These are phyloP conservation scores for Sardina pilchardus DNA, from an alignment of 2,113 vertebrate genomes.

Conservation along the genomic window DNA sequence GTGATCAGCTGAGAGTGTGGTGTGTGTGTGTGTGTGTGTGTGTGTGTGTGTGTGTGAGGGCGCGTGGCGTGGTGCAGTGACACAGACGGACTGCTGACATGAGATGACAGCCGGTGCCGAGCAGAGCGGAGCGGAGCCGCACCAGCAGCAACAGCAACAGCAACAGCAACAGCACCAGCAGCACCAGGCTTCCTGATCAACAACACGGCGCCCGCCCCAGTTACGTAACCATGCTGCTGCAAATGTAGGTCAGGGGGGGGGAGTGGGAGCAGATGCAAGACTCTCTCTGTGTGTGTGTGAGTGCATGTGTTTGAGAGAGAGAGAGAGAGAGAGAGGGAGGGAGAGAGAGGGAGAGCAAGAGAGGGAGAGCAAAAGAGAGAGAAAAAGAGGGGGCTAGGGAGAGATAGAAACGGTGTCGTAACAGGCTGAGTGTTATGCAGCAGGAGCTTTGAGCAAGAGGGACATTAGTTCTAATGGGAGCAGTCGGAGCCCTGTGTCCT, in stretches of 20 bases:
- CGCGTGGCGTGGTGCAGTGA: too few relatives aligned
- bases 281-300: conserved; percentile 6
- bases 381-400: background rate
- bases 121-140: background rate
- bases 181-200: conserved; percentile 55
- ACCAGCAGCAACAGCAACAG: too few relatives aligned
- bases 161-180: too few relatives aligned
- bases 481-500: background rate
- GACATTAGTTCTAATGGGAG: background rate
- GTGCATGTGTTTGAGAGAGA: conserved; percentile 17
- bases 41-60: too few relatives aligned
- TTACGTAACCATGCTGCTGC: conserved; percentile 71
- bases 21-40: too few relatives aligned
- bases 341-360: background rate
- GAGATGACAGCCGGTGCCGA: background rate
- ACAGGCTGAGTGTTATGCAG: background rate
- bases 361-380: background rate
- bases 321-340: background rate
- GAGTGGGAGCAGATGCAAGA: conserved; percentile 44
- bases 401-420: background rate
- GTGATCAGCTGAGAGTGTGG: too few relatives aligned
- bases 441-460: background rate
- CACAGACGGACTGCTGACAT: background rate
- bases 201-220: conserved; percentile 49
- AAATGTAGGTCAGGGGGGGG: conserved; percentile 73